A percentile compares a stretch with the other conserved stretches of the same genome.
Evolutionary conservation across 2,113 vertebrate genomes (phyloP).

Genomic region (Hippocampus barbouri): DNA sequence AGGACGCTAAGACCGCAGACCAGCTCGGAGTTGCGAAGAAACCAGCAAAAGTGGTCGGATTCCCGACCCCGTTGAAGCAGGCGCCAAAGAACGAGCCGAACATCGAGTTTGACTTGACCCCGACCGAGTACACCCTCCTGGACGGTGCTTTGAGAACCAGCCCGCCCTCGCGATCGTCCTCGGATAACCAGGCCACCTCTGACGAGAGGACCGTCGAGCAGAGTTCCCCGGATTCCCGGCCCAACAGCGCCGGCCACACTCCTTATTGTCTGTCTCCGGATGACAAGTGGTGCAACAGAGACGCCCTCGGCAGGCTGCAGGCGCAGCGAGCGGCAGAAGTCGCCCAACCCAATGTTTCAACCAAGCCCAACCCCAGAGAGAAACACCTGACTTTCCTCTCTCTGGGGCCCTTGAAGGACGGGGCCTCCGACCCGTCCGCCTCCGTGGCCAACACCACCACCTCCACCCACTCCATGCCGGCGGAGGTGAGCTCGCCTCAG

Average conservation of each 20-base stretch:
- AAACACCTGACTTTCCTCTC: constrained; percentile 78
- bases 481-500: constrained; percentile 91
- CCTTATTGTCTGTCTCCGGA: constrained; percentile 79
- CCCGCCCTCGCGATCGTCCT: constrained; percentile 53
- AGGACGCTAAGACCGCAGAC: not conserved
- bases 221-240: constrained; percentile 67
- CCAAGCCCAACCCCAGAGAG: constrained; percentile 61
- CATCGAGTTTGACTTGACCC: constrained; percentile 76
- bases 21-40: constrained; percentile 45
- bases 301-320: constrained; percentile 56
- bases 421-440: constrained; percentile 75
- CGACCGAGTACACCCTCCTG: constrained; percentile 69
- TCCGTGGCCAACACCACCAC: constrained; percentile 67
- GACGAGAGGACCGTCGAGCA: constrained; percentile 80
- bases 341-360: constrained; percentile 35
- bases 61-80: constrained; percentile 71
- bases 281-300: constrained; percentile 54
- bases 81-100: constrained; percentile 72
- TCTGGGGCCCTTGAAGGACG: constrained; percentile 80
- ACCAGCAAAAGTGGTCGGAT: constrained; percentile 63
- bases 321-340: constrained; percentile 40
- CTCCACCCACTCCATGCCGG: constrained; percentile 80
- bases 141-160: constrained; percentile 63
- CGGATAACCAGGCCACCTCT: constrained; percentile 62
- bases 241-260: constrained; percentile 75